Conservation (phyloP, 2,113 vertebrate genomes). For the Myrmophylax atrothorax region DNA sequence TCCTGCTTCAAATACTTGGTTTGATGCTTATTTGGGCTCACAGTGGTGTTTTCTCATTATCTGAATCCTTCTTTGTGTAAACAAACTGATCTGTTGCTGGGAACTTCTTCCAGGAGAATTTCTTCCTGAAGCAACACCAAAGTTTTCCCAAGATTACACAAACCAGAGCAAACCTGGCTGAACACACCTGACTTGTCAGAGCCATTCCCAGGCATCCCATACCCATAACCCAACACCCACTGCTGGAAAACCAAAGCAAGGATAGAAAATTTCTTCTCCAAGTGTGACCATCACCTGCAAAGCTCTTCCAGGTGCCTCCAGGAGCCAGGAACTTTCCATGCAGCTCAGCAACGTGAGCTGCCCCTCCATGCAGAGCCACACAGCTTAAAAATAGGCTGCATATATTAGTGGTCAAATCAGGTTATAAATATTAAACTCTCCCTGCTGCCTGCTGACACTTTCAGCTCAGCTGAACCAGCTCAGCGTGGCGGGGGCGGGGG, state of each 20-base stretch:
- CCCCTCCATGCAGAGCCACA: background rate
- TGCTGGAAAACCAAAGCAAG: background rate
- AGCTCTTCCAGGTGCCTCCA: background rate
- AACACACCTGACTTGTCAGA: background rate
- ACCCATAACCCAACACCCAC: background rate
- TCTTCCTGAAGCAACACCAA: background rate
- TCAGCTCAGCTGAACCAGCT: background rate
- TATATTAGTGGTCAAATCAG: background rate
- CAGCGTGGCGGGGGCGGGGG: background rate
- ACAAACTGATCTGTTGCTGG: background rate
- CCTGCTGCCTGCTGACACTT: background rate
- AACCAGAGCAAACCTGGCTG: background rate
- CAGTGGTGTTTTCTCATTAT: background rate
- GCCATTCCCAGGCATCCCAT: background rate
- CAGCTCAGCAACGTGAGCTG: background rate
- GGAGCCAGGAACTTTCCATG: background rate
- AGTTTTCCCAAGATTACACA: background rate
- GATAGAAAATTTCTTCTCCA: background rate
- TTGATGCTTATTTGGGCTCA: background rate
- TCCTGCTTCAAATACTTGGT: background rate
- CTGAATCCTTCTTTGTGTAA: background rate
- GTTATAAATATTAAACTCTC: conserved; percentile 27
- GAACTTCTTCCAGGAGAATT: background rate
- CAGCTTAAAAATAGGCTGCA: conserved; percentile 18
- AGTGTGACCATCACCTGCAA: background rate